Evolutionary conservation across 2,888 invertebrate species (phyloP).

Genomic region (Zhengitettix transpicula): DNA sequence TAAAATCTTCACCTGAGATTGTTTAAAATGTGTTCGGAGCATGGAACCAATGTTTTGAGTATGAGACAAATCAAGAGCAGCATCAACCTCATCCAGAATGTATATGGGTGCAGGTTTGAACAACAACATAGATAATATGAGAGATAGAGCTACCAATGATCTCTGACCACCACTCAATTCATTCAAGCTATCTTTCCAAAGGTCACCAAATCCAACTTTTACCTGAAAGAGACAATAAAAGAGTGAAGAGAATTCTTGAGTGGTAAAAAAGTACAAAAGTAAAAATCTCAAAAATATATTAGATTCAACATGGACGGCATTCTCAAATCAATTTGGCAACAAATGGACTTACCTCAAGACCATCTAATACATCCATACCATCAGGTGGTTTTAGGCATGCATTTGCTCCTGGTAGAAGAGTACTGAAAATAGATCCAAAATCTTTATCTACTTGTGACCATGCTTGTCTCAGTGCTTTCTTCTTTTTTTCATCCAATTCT

Average conservation of each 20-base stretch:
- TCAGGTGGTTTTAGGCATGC: slow-evolving; percentile 67
- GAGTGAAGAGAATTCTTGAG: neutral
- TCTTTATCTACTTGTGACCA: slow-evolving; percentile 79
- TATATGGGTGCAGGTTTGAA: slow-evolving; percentile 98
- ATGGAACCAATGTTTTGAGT: slow-evolving; percentile 97
- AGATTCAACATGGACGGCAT: neutral
- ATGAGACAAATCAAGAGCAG: slow-evolving; percentile 92
- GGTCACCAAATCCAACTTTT: slow-evolving; percentile 77
- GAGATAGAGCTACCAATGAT: slow-evolving; percentile 86
- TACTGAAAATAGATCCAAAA: slow-evolving; percentile 87
- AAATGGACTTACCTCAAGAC: slow-evolving; percentile 53
- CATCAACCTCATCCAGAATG: slow-evolving; percentile 97
- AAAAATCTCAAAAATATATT: neutral
- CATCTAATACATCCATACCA: slow-evolving; percentile 61
- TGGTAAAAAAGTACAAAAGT: too few species aligned
- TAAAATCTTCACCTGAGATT: slow-evolving; percentile 48
- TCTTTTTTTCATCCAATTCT: slow-evolving; percentile 83
- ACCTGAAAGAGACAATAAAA: slow-evolving; percentile 27
- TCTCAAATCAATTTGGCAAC: too few species aligned
- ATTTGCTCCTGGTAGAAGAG: slow-evolving; percentile 76
- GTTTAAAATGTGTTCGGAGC: slow-evolving; percentile 76
- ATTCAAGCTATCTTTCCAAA: slow-evolving; percentile 90
- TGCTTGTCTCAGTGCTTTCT: slow-evolving; percentile 60
- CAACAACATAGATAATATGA: slow-evolving; percentile 88
- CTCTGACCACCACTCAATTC: slow-evolving; percentile 96